A percentile compares a stretch with the other conserved stretches of the same genome.
phyloP scores from a whole-genome alignment of 2,113 vertebrate species.

The Recurvirostra avosetta region DNA sequence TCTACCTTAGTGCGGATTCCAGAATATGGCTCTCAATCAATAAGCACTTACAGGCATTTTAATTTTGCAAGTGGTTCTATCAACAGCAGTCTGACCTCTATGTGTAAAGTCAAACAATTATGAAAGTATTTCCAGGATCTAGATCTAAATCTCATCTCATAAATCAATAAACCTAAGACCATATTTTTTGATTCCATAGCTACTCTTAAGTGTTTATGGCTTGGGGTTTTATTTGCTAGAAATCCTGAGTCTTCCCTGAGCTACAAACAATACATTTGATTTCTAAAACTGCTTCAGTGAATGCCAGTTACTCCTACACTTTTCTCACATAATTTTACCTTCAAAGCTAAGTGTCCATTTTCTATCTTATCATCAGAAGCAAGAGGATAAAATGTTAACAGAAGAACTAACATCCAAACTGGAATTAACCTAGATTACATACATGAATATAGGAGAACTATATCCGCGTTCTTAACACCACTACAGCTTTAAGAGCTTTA shows the following conservation, averaged over 20 bases:
- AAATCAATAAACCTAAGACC: neutral
- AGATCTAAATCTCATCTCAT: neutral
- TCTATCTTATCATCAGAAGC: neutral
- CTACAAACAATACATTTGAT: neutral
- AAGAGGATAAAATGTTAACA: neutral
- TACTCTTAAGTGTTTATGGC: neutral
- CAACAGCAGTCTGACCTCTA: neutral
- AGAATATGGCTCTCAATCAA: neutral
- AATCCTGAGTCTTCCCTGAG: neutral
- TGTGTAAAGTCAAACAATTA: neutral
- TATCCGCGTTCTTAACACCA: neutral
- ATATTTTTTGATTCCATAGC: neutral
- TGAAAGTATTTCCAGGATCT: neutral
- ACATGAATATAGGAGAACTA: neutral
- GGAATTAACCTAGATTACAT: neutral
- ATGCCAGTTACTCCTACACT: too few species aligned
- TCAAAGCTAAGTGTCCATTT: neutral
- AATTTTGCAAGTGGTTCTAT: neutral
- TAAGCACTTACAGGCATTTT: neutral
- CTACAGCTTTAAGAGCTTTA: slow-evolving; percentile 48
- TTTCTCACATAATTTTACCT: neutral
- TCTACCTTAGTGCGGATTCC: neutral
- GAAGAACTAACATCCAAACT: neutral
- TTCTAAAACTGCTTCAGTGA: neutral
- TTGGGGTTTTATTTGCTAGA: neutral